Conservation (phyloP, 1,140 invertebrate species). For the Lepidostoma basale region DNA sequence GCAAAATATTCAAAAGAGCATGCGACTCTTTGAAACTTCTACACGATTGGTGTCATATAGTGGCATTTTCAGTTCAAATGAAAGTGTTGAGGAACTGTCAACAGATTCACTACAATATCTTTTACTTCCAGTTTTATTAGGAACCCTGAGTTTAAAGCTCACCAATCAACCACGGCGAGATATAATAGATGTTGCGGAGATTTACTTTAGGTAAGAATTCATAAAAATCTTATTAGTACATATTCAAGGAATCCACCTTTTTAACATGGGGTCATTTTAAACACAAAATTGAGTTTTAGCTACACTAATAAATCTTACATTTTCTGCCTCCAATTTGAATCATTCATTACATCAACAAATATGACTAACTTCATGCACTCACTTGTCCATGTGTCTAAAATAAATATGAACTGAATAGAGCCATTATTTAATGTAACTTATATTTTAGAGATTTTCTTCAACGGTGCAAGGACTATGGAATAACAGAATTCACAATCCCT, state of each 20-base stretch:
- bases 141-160: constrained; percentile 74
- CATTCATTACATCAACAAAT: too few relatives aligned
- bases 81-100: constrained; percentile 83
- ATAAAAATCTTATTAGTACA: too few relatives aligned
- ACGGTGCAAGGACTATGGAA: constrained; percentile 77
- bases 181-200: constrained; percentile 73
- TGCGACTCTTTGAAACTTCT: constrained; percentile 76
- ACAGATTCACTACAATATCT: constrained; percentile 86
- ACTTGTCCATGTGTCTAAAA: too few relatives aligned
- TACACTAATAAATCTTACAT: too few relatives aligned
- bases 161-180: constrained; percentile 68
- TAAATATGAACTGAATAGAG: too few relatives aligned
- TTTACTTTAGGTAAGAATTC: constrained; percentile 73
- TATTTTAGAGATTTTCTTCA: constrained; percentile 78
- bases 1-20: constrained; percentile 71
- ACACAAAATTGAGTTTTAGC: too few relatives aligned
- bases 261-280: too few relatives aligned
- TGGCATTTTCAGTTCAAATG: constrained; percentile 87
- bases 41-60: constrained; percentile 79
- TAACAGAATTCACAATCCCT: constrained; percentile 69
- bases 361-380: too few relatives aligned
- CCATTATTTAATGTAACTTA: too few relatives aligned
- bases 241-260: too few relatives aligned
- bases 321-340: too few relatives aligned
- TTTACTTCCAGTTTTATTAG: constrained; percentile 82